Evolutionary conservation across 53 echinoderm and acorn worm species (phyloP), one percentile per base, ranked within the genome.

Genomic region (Patiria pectinifera): DNA sequence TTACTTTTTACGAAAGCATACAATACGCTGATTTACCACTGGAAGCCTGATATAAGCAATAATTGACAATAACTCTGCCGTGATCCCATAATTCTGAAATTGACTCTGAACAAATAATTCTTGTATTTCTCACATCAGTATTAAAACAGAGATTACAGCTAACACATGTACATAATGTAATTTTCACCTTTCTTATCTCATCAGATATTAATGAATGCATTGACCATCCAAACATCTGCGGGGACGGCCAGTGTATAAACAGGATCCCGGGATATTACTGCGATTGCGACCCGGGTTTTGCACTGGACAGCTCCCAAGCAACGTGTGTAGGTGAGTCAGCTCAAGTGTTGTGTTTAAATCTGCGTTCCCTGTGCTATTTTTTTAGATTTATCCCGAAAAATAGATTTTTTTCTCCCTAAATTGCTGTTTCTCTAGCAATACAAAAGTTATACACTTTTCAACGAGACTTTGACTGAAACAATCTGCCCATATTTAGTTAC

Each of bases 181-280:
- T 66, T 18, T 3, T 16, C 19, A 15, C 14, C 12, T 12, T 63
- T 47, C 19, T 19, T 48, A 23, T 86, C 45, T n/a, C 69, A 19
- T 19, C 72, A 86, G 91, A 94, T 47, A 82, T 94, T 10, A 86
- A 94, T 76, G 91, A 91, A 10, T 94, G 94, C 62, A 48, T 71
- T 47, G 19, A 72, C 10, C 22, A 80, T 69, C 82, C 94, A 2
- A 59, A 85, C 2, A 82, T 94, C 60, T 94, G 94, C 23, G 94
- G 91, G 8, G 86, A 91, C 13, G 94, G 94, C 58, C 91, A 71
- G 2, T 94, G 94, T 60, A 71, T 92, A 22, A 91, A 91, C 53
- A 80, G 81, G 21, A 60, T 81, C 47, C 83, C 87, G 24, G 87
- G 91, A 75, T 87, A 94, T 82, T 82, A 86, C 87, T 94, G 94